Evolutionary conservation across 2,888 invertebrate genomes (phyloP), one percentile per base, ranked within the genome.

Genomic region (Aleiodes leptofemur): DNA sequence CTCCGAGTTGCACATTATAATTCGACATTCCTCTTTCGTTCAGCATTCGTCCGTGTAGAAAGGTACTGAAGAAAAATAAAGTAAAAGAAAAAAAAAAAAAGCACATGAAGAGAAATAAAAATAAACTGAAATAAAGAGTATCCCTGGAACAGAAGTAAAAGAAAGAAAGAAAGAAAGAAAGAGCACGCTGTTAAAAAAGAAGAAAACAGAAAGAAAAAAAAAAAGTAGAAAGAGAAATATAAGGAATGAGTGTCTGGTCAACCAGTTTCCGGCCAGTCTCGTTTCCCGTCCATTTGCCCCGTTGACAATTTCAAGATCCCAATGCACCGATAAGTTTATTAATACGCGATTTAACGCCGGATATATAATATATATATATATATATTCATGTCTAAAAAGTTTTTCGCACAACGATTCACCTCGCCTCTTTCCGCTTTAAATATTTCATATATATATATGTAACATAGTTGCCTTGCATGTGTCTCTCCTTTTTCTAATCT

Each of bases 241-340:
- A 66, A 31, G 16, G 61, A 14, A 69, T 66, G 59, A 51, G 71
- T 48, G 50, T 61, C 23, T 29, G 64, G 71, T 74, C 77, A 79
- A 81, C 81, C 79, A 78, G 80, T 81, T 81, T 80, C 73, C 78
- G 76, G 79, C 72, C 76, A 77, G 77, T 76, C 68, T 57, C 76
- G 78, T 78, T 81, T 80, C 74, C 77, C 79, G 77, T 69, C 72
- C 73, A 74, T 69, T 75, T 68, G 78, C 71, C 74, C 78, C 78
- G 80, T 78, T 81, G 82, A 83, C 64, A 82, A 81, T 82, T 81
- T 82, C 81, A 80, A 81, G 82, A 83, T 83, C 81, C 78, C 77
- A 76, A 76, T 72, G 74, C 73, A 64, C 76, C 77, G 82, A 83
- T 83, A 83, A 80, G 77, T 82, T 82, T 82, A 82, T 81, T 82